Conservation (phyloP, 2,797 vertebrate species). For the Podargus strigoides region DNA sequence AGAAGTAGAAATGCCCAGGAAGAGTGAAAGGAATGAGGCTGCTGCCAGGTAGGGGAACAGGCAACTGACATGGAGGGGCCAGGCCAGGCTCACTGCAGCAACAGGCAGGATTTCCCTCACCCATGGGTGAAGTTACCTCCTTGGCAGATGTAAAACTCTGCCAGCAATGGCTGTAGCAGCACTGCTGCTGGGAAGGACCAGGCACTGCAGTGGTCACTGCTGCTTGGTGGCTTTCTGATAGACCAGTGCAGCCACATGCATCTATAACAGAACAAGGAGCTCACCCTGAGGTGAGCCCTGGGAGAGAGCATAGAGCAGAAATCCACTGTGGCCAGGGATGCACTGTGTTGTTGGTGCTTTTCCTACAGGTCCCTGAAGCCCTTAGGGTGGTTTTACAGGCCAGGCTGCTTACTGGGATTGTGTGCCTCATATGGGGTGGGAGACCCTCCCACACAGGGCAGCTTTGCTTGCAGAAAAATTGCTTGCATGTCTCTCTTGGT, state of each 20-base stretch:
- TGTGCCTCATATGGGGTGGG: fast-evolving
- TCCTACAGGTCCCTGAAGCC: neutral
- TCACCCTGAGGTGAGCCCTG: no score
- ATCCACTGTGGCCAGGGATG: neutral
- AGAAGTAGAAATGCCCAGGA: neutral
- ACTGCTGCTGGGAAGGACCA: neutral
- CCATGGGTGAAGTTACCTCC: neutral
- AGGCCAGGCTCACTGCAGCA: neutral
- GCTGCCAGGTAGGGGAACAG: neutral
- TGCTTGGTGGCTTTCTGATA: neutral
- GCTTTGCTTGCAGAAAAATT: neutral
- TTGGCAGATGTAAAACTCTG: neutral
- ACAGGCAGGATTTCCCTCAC: neutral
- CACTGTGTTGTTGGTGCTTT: neutral
- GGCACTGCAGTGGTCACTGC: neutral
- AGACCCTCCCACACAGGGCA: neutral
- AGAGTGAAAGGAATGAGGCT: neutral
- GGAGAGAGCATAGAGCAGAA: neutral
- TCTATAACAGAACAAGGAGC: neutral
- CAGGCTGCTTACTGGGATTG: neutral
- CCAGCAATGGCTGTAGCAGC: fast-evolving
- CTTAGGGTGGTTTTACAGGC: neutral
- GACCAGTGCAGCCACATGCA: neutral
- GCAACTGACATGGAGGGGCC: fast-evolving
- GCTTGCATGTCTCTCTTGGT: neutral